Conservation (phyloP, 2,797 vertebrate genomes). For the Pseudochromis fuscus region DNA sequence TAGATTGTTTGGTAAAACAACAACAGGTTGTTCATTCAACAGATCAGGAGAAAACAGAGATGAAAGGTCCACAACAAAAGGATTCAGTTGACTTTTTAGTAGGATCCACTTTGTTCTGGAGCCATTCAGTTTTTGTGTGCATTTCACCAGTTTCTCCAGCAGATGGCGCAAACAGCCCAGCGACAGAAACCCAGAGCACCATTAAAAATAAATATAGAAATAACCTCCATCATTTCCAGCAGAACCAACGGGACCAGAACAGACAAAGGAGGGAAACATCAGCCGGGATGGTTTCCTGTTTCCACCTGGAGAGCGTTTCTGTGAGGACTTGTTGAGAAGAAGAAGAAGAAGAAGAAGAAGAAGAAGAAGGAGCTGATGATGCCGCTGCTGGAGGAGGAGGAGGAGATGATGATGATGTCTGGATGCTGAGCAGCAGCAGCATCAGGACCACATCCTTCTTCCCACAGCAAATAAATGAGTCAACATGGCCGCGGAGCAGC, state of each 20-base stretch:
- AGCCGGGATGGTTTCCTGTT: neutral
- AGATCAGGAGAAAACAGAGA: no score
- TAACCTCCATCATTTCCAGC: neutral
- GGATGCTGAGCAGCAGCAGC: constrained; percentile 42
- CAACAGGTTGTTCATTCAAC: no score
- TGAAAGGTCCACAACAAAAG: no score
- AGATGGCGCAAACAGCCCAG: constrained; percentile 47
- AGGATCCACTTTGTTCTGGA: no score
- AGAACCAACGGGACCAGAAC: neutral
- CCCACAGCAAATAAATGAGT: constrained; percentile 43
- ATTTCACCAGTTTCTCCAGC: neutral
- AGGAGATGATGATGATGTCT: constrained; percentile 39
- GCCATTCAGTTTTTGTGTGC: neutral
- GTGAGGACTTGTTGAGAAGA: constrained; percentile 70
- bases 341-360: constrained; percentile 16
- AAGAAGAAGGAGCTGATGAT: constrained; percentile 39
- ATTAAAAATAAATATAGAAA: constrained; percentile 13
- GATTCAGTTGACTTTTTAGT: no score
- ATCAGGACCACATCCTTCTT: constrained; percentile 31
- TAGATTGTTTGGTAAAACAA: no score
- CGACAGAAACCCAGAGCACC: neutral
- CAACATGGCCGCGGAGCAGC: constrained; percentile 76
- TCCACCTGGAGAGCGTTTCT: no score
- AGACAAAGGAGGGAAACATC: no score
- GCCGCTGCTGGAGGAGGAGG: no score